Conservation (phyloP, 2,888 invertebrate genomes). For the Baronia brevicornis region DNA sequence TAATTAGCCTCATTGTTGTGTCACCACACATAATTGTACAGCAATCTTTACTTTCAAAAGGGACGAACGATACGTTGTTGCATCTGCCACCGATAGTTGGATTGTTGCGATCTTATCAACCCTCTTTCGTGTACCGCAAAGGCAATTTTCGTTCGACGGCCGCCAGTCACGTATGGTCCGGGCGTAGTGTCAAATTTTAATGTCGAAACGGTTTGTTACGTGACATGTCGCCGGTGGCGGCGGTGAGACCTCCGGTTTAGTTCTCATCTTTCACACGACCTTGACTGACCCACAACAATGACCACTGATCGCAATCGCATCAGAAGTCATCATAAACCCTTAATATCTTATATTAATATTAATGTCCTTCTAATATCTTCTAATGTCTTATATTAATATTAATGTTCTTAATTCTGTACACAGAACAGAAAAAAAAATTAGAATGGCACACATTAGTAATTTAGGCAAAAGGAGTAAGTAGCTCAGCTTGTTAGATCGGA, state of each 20-base stretch:
- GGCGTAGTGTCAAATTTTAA: slow-evolving; percentile 63
- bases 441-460: no score
- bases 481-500: no score
- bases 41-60: slow-evolving; percentile 31
- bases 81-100: slow-evolving; percentile 44
- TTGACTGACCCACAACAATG: slow-evolving; percentile 38
- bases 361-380: background rate
- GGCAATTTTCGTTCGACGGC: slow-evolving; percentile 31
- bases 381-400: background rate
- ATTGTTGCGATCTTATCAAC: slow-evolving; percentile 35
- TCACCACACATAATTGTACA: slow-evolving; percentile 37
- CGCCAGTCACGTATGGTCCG: slow-evolving; percentile 35
- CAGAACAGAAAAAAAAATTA: no score
- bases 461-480: no score
- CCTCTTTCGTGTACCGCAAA: slow-evolving; percentile 28
- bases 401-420: no score
- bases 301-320: slow-evolving; percentile 19
- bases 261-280: slow-evolving; percentile 54
- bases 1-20: slow-evolving; percentile 64
- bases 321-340: slow-evolving; percentile 7
- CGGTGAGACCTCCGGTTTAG: slow-evolving; percentile 40
- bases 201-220: slow-evolving; percentile 54
- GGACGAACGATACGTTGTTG: slow-evolving; percentile 38
- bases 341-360: slow-evolving; percentile 3
- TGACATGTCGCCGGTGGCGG: slow-evolving; percentile 41